Percentiles rank a stretch among this genome's conserved stretches.
phyloP scores from a whole-genome alignment of 1,140 invertebrate species.

The Schlechtendalia chinensis region DNA sequence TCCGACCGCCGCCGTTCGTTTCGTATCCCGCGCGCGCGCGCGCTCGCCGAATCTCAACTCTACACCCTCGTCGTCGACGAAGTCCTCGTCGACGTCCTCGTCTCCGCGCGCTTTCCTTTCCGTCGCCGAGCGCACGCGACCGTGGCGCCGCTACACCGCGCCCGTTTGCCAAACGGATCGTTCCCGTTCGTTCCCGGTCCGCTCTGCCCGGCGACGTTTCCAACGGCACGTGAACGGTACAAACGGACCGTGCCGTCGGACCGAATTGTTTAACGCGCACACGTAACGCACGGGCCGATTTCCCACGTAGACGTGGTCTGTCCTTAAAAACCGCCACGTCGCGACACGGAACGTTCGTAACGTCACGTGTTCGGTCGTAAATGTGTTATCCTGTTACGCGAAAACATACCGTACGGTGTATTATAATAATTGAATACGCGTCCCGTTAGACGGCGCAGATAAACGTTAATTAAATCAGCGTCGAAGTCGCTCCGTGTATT shows the following conservation, averaged over 20 bases:
- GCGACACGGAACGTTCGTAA: no score
- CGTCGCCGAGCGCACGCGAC: not conserved
- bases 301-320: no score
- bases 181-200: not conserved
- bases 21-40: not conserved
- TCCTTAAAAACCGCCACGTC: no score
- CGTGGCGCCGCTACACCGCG: not conserved
- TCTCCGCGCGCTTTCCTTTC: not conserved
- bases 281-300: no score
- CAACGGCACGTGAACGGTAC: no score
- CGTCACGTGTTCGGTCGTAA: no score
- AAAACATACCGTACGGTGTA: not conserved
- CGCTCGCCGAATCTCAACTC: not conserved
- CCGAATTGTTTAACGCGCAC: no score
- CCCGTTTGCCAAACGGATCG: not conserved
- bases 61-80: slow-evolving; percentile 14
- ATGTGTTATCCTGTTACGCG: no score
- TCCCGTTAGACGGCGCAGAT: slow-evolving; percentile 6
- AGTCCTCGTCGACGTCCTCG: no score
- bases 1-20: not conserved
- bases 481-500: not conserved
- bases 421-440: slow-evolving; percentile 1
- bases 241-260: no score
- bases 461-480: slow-evolving; percentile 31
- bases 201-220: no score